Evolutionary conservation across 2,113 vertebrate species (phyloP).

Genomic region (Butastur rufipennis): DNA sequence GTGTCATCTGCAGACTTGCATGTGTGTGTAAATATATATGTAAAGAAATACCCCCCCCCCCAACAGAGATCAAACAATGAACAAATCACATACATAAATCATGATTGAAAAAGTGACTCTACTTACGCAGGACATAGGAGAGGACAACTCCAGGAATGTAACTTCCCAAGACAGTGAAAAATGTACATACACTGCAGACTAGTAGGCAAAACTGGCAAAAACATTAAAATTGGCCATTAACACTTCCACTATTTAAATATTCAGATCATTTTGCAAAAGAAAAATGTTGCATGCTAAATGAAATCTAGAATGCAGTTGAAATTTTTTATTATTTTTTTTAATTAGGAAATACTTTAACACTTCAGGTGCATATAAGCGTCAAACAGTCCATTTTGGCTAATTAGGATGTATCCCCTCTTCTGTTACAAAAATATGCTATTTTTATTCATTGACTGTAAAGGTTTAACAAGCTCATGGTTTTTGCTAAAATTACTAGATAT

Average conservation of each 20-base stretch:
- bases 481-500: neutral
- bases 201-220: slow-evolving; percentile 92
- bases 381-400: neutral
- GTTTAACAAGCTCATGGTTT: neutral
- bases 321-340: too few relatives aligned
- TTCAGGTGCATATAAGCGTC: neutral
- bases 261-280: neutral
- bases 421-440: neutral
- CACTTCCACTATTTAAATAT: neutral
- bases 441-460: neutral
- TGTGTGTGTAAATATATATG: accelerated
- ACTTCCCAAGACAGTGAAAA: slow-evolving; percentile 91
- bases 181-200: slow-evolving; percentile 94
- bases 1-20: neutral
- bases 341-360: neutral
- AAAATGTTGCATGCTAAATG: neutral
- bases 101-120: neutral
- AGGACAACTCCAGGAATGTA: slow-evolving; percentile 96
- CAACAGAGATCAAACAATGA: neutral
- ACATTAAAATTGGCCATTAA: slow-evolving; percentile 27
- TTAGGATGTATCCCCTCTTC: neutral
- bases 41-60: neutral
- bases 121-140: slow-evolving; percentile 91
- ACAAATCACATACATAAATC: neutral
- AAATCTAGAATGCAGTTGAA: neutral